Percentiles rank a stretch among this genome's conserved stretches.
Conservation (phyloP, 2,797 vertebrate species). For the Telmatherina bonti region DNA sequence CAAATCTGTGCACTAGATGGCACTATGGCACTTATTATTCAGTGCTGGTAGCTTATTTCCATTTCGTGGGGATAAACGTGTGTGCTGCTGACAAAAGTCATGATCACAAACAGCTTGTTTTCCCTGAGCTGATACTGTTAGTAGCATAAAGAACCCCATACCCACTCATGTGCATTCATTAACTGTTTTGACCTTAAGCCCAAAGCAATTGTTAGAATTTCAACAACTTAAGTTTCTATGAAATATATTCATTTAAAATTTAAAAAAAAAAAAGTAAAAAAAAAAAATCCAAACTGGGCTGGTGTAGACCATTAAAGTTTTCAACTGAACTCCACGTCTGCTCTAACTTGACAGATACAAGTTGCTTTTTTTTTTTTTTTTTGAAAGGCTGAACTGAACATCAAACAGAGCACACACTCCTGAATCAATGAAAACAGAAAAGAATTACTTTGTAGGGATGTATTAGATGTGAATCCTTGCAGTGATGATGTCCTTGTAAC, state of each 20-base stretch:
- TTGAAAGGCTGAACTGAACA: slow-evolving; percentile 49
- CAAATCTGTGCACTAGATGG: slow-evolving; percentile 79
- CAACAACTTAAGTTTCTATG: not conserved
- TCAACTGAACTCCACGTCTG: slow-evolving; percentile 12
- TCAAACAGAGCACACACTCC: slow-evolving; percentile 49
- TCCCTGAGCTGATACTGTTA: slow-evolving; percentile 57
- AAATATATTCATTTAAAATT: slow-evolving; percentile 2
- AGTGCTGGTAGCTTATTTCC: slow-evolving; percentile 51
- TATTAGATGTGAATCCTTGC: slow-evolving; percentile 74
- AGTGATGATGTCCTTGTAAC: slow-evolving; percentile 77
- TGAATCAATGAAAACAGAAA: slow-evolving; percentile 63
- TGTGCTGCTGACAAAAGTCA: slow-evolving; percentile 59
- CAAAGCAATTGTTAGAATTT: slow-evolving; percentile 28
- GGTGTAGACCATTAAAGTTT: slow-evolving; percentile 32
- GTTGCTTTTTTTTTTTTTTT: too few species aligned
- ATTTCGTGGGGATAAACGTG: slow-evolving; percentile 56
- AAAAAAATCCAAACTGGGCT: slow-evolving; percentile 4
- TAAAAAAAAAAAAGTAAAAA: slow-evolving; percentile 4
- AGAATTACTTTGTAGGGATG: slow-evolving; percentile 64
- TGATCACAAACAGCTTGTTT: slow-evolving; percentile 70
- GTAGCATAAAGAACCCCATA: slow-evolving; percentile 42
- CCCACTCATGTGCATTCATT: slow-evolving; percentile 44
- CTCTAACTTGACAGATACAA: too few species aligned
- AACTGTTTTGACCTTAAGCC: slow-evolving; percentile 47
- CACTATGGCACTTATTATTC: slow-evolving; percentile 82